Base-by-base conservation (phyloP, 2,888 invertebrate species). In the Steinernema scapterisci region DNA sequence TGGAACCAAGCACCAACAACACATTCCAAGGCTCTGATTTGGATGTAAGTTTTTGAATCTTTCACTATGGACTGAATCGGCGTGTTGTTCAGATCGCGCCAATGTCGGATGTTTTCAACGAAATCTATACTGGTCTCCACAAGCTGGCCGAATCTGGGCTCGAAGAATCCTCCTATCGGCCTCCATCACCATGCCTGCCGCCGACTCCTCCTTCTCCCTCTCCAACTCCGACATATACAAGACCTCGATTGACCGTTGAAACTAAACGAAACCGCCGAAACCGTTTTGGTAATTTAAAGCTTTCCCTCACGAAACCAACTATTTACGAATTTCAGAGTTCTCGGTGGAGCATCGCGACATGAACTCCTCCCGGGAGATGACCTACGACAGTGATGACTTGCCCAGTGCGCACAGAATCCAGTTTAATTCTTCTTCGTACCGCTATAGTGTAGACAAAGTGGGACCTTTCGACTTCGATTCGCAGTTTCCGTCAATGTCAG, bases 121-220 rank as follows among this genome's bases (percentile, higher is more conserved):
- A 71, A 31, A 75, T 75, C n/a, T 75, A 75, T 72, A 54, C 51
- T 13, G 75, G 75, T 21, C 63, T 75, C 43, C 75, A 75, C 27
- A 51, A 54, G 9, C 19, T 72, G 13, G 73, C 43, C 44, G 46
- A 44, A 23, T 21, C 45, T 11, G 46, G 71, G 1, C 6, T 71
- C 19, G 71, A 71, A 1, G 71, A 71, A 13, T 5, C 16, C 6
- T 44, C 71, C 23, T 31, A 73, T 27, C 54, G 54, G 7, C 52
- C 56, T 25, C 45, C 44, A 38, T 19, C 25, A 1, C 43, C 13
- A 0, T 31, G 13, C 11, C 19, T 43, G 56, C 56, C 73, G 23
- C 56, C 52, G n/a, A 31, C 43, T 11, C 51, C 43, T 43, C 51
- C 51, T 9, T 51, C 73, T 52, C n/a, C 43, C n/a, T 27, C 43